Conservation (phyloP, 30 jellyfish, hydroid and myxozoan genomes). For the Chrysaora quinquecirrha region DNA sequence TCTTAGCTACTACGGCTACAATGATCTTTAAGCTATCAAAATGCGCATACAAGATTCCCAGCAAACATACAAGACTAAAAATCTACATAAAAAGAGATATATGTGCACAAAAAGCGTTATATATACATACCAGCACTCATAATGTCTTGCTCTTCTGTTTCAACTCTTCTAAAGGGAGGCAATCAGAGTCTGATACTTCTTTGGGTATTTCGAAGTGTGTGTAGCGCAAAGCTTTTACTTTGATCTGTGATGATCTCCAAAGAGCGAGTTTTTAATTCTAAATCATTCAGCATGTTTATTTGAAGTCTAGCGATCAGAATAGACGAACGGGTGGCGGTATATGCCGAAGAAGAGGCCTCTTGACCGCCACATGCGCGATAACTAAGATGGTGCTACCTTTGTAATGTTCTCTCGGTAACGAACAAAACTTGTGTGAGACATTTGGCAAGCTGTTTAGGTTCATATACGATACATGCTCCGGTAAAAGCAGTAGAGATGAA, state of each 20-base stretch:
- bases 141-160: background rate
- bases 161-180: too few relatives aligned
- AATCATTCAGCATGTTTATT: constrained; percentile 54
- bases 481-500: too few relatives aligned
- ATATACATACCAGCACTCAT: background rate
- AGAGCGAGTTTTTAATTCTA: constrained; percentile 29
- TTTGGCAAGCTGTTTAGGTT: too few relatives aligned
- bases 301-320: constrained; percentile 62
- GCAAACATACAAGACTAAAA: background rate
- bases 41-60: background rate
- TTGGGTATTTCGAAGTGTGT: too few relatives aligned
- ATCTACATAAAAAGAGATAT: too few relatives aligned
- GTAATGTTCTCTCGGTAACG: constrained; percentile 29
- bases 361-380: constrained; percentile 68
- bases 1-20: too few relatives aligned
- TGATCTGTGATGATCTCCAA: constrained; percentile 40
- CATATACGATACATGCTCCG: too few relatives aligned
- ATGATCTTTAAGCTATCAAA: too few relatives aligned
- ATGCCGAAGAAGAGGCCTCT: constrained; percentile 81
- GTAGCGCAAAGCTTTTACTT: constrained; percentile 4
- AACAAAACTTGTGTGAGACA: too few relatives aligned
- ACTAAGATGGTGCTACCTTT: background rate
- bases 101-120: too few relatives aligned
- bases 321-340: constrained; percentile 81
- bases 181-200: too few relatives aligned